Evolutionary conservation across 2,888 invertebrate species (phyloP).

Genomic region (Lycia hirtaria): DNA sequence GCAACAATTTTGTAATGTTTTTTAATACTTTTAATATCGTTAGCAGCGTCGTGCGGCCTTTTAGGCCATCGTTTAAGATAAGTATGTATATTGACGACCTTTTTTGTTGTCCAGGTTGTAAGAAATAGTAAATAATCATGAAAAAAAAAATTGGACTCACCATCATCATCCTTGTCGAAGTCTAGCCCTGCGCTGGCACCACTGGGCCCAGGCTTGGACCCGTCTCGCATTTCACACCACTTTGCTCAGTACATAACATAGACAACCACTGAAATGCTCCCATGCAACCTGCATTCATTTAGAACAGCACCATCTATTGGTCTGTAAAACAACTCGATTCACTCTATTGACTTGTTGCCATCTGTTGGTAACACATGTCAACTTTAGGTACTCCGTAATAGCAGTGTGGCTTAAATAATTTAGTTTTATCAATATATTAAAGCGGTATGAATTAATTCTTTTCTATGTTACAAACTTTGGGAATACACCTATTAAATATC

Average conservation of each 20-base stretch:
- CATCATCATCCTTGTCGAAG: constrained; percentile 69
- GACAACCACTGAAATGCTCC: constrained; percentile 37
- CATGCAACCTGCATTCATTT: constrained; percentile 36
- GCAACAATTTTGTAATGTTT: no score
- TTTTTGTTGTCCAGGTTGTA: no score
- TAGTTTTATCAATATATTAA: not conserved
- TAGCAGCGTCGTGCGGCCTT: no score
- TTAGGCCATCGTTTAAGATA: no score
- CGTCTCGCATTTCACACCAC: constrained; percentile 79
- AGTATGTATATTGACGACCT: no score
- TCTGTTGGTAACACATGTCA: not conserved
- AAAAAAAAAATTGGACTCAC: constrained; percentile 46
- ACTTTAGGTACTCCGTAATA: not conserved
- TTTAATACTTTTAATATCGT: no score
- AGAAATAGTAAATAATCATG: no score
- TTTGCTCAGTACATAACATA: constrained; percentile 54
- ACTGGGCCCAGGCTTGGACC: constrained; percentile 72
- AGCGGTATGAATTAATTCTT: not conserved
- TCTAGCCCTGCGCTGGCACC: constrained; percentile 69
- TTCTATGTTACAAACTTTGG: not conserved
- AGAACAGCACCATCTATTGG: constrained; percentile 45
- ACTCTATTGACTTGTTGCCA: not conserved
- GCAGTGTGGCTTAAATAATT: not conserved
- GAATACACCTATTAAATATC: no score
- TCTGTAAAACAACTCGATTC: not conserved